phyloP scores from a whole-genome alignment of 2,888 invertebrate species.

The Zhengitettix transpicula region DNA sequence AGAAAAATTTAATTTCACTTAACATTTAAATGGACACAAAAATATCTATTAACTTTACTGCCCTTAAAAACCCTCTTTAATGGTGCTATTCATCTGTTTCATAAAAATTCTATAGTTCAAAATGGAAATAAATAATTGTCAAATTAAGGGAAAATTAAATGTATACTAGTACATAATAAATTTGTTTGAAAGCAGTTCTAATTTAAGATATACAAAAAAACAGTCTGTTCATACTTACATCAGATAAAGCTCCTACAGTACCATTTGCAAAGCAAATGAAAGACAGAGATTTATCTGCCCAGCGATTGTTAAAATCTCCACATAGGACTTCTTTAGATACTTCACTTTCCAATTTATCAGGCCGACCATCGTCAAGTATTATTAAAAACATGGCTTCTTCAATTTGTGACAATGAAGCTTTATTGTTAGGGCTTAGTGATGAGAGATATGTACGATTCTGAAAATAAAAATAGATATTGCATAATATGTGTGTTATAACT shows the following conservation, averaged over 20 bases:
- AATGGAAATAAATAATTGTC: no score
- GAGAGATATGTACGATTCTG: constrained; percentile 27
- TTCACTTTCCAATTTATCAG: constrained; percentile 23
- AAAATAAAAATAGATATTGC: constrained; percentile 5
- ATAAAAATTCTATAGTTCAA: no score
- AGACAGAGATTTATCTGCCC: constrained; percentile 39
- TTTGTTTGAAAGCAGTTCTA: no score
- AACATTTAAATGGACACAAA: no score
- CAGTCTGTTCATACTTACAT: constrained; percentile 25
- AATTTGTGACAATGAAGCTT: constrained; percentile 22
- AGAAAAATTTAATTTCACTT: no score
- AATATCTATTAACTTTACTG: no score
- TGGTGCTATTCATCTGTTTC: no score
- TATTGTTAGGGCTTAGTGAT: constrained; percentile 25
- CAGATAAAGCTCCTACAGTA: constrained; percentile 30
- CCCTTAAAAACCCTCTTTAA: no score
- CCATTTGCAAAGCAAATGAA: constrained; percentile 34
- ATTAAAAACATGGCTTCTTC: constrained; percentile 26
- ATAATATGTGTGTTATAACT: background rate
- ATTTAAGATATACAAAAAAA: no score
- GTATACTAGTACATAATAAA: no score
- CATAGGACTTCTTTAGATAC: constrained; percentile 24
- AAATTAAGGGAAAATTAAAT: no score
- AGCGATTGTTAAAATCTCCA: constrained; percentile 35
- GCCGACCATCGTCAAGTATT: constrained; percentile 25